Percentiles rank a stretch among this genome's conserved stretches.
phyloP scores from a whole-genome alignment of 35 echinoderm and acorn worm species.

The Chiridota heheva region DNA sequence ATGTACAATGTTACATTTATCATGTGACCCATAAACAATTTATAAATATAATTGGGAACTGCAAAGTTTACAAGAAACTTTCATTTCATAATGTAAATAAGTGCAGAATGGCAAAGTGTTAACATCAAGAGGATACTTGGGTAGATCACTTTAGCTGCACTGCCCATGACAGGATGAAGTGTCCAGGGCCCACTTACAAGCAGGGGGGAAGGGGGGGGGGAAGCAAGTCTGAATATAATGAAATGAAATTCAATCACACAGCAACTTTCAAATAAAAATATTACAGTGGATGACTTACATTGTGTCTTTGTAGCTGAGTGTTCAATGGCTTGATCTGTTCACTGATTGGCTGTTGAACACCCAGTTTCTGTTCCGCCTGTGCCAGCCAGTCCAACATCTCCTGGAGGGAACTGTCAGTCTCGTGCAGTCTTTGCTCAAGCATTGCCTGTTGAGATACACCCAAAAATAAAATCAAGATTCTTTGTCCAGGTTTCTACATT shows the following conservation, averaged over 20 bases:
- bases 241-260: too few species aligned
- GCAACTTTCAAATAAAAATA: too few species aligned
- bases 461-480: background rate
- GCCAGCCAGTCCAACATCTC: conserved; percentile 77
- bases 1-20: background rate
- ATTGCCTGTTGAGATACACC: conserved; percentile 47
- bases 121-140: too few species aligned
- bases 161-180: too few species aligned
- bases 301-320: conserved; percentile 82
- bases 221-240: too few species aligned
- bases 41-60: background rate
- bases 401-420: conserved; percentile 42
- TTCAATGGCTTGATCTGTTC: conserved; percentile 83
- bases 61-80: too few species aligned
- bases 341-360: conserved; percentile 83
- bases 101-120: too few species aligned
- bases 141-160: too few species aligned
- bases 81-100: too few species aligned
- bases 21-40: background rate
- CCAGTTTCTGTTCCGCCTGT: conserved; percentile 90
- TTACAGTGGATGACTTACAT: conserved; percentile 61
- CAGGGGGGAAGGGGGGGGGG: too few species aligned
- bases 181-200: too few species aligned
- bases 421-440: conserved; percentile 60
- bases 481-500: background rate